Evolutionary conservation across 1,140 invertebrate species (phyloP).

Genomic region (Lutraria rhynchaena): DNA sequence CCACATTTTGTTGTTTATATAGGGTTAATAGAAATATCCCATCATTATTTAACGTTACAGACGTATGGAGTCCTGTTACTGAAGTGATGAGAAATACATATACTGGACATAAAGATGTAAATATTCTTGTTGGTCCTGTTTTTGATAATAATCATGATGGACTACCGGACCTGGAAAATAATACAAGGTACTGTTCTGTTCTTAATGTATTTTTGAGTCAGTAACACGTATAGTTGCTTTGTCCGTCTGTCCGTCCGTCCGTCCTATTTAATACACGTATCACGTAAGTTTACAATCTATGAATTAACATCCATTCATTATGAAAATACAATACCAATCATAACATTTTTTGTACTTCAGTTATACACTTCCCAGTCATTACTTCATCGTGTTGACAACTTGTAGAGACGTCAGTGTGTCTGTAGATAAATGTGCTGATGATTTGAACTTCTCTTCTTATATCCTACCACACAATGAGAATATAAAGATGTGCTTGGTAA

Average conservation of each 20-base stretch:
- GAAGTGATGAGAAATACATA: not conserved
- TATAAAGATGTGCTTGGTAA: not conserved
- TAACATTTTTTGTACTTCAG: too few species aligned
- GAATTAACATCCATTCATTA: too few species aligned
- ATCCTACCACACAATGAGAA: not conserved
- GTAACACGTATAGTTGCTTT: too few species aligned
- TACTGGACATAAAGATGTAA: conserved; percentile 33
- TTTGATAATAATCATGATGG: conserved; percentile 73
- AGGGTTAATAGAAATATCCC: too few species aligned
- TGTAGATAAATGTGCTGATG: not conserved
- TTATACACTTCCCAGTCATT: conserved; percentile 2
- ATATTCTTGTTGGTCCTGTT: conserved; percentile 66
- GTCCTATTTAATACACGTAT: too few species aligned
- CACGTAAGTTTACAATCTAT: too few species aligned
- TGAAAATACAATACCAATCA: too few species aligned
- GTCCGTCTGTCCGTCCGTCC: too few species aligned
- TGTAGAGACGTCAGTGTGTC: not conserved
- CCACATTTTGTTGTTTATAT: too few species aligned
- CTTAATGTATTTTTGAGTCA: too few species aligned
- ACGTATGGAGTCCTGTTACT: conserved; percentile 7
- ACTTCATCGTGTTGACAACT: not conserved
- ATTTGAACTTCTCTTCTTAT: not conserved
- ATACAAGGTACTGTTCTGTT: too few species aligned
- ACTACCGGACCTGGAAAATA: conserved; percentile 51
- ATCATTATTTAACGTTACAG: not conserved